These are phyloP conservation scores for Drosophila macrospina DNA, from an alignment of 2,888 invertebrate species.

Conservation along the genomic window DNA sequence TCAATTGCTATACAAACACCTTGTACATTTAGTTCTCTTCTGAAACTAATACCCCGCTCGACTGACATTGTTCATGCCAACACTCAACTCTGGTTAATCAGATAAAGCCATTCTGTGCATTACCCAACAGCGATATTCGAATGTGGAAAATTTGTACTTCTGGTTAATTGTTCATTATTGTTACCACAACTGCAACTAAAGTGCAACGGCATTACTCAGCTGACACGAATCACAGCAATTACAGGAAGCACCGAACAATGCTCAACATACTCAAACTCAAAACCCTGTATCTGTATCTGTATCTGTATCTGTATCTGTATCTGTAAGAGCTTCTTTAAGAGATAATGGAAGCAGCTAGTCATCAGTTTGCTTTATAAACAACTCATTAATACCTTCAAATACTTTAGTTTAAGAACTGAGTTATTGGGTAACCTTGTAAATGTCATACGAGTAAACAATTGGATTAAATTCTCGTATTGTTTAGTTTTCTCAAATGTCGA, in stretches of 20 bases:
- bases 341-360: slow-evolving; percentile 12
- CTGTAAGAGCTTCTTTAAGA: slow-evolving; percentile 11
- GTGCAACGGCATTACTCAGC: slow-evolving; percentile 52
- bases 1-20: slow-evolving; percentile 70
- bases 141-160: slow-evolving; percentile 37
- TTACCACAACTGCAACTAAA: slow-evolving; percentile 36
- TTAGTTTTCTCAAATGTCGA: no score
- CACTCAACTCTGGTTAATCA: slow-evolving; percentile 43
- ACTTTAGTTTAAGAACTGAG: background rate
- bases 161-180: slow-evolving; percentile 8
- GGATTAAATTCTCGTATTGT: no score
- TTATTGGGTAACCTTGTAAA: slow-evolving; percentile 41
- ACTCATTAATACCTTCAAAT: slow-evolving; percentile 2
- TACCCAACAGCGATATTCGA: slow-evolving; percentile 42
- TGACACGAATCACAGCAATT: slow-evolving; percentile 18
- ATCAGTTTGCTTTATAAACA: slow-evolving; percentile 11
- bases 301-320: no score
- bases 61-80: slow-evolving; percentile 51
- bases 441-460: slow-evolving; percentile 30
- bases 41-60: slow-evolving; percentile 17
- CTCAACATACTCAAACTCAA: slow-evolving; percentile 11
- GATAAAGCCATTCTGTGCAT: slow-evolving; percentile 25
- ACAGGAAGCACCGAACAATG: slow-evolving; percentile 39
- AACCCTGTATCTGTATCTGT: slow-evolving; percentile 5
- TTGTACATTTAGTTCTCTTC: slow-evolving; percentile 15